phyloP scores from a whole-genome alignment of 1,140 invertebrate species.

The Adoxophyes honmai region DNA sequence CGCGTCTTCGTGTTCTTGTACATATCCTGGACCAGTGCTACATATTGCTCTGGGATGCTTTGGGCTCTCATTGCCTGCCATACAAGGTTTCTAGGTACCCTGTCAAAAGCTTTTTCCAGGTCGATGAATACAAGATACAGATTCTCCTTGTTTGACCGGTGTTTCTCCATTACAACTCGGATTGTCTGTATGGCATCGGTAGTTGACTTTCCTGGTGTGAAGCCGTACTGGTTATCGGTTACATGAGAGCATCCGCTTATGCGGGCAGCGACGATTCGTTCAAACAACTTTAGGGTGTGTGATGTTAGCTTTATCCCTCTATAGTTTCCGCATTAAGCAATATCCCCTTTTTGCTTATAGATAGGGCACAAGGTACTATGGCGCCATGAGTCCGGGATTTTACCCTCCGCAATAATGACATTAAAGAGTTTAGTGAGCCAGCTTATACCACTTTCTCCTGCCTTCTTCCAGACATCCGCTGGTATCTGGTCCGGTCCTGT shows the following conservation, averaged over 20 bases:
- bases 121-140: not conserved
- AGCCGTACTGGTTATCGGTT: slow-evolving; percentile 1
- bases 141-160: not conserved
- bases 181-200: not conserved
- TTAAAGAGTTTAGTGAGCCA: too few species aligned
- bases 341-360: not conserved
- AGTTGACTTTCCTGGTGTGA: not conserved
- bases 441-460: too few species aligned
- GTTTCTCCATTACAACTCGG: not conserved
- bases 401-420: not conserved
- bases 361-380: not conserved
- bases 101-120: slow-evolving; percentile 1
- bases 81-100: not conserved
- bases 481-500: too few species aligned
- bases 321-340: not conserved
- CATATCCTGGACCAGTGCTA: not conserved
- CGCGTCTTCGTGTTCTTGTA: not conserved
- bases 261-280: not conserved
- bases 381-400: not conserved
- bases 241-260: not conserved
- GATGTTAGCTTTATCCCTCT: not conserved
- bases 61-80: not conserved
- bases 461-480: too few species aligned
- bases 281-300: not conserved
- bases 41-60: not conserved